phyloP scores from a whole-genome alignment of 64 coral and sea anemone species.

The Montipora capricornis region DNA sequence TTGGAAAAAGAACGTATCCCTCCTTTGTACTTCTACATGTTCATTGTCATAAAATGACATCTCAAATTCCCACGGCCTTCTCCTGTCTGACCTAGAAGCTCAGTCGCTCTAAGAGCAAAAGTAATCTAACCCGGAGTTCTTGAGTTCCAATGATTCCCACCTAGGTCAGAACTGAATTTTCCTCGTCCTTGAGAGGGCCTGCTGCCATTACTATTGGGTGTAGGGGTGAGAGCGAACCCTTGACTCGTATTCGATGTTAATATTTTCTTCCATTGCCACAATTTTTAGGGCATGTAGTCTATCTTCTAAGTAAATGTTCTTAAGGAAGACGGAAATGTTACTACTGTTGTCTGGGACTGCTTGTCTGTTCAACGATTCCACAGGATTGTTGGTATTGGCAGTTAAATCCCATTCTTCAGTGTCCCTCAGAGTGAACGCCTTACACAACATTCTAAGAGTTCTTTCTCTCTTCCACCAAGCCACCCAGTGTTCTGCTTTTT shows the following conservation, averaged over 20 bases:
- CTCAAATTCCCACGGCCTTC: too few relatives aligned
- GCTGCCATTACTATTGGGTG: too few relatives aligned
- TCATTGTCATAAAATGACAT: too few relatives aligned
- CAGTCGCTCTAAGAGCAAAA: too few relatives aligned
- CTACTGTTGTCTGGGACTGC: not conserved
- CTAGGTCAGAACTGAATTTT: too few relatives aligned
- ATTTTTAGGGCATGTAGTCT: conserved; percentile 31
- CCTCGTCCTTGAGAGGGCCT: too few relatives aligned
- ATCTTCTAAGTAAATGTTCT: conserved; percentile 57
- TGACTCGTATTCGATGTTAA: conserved; percentile 11
- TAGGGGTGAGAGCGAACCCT: too few relatives aligned
- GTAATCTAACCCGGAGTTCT: too few relatives aligned
- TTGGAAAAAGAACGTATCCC: too few relatives aligned
- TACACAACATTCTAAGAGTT: conserved; percentile 25
- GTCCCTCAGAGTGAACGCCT: conserved; percentile 34
- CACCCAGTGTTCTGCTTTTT: conserved; percentile 17
- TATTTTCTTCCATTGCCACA: conserved; percentile 21
- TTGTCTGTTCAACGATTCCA: conserved; percentile 16
- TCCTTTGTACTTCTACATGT: too few relatives aligned
- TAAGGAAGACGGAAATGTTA: conserved; percentile 24
- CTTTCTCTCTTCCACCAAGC: conserved; percentile 24
- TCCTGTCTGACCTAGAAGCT: too few relatives aligned
- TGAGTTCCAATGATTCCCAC: too few relatives aligned
- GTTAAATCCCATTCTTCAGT: conserved; percentile 14
- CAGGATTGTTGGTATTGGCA: conserved; percentile 37